These are phyloP conservation scores for Brachyopa scutellaris DNA, from an alignment of 2,888 invertebrate species.

Conservation along the genomic window DNA sequence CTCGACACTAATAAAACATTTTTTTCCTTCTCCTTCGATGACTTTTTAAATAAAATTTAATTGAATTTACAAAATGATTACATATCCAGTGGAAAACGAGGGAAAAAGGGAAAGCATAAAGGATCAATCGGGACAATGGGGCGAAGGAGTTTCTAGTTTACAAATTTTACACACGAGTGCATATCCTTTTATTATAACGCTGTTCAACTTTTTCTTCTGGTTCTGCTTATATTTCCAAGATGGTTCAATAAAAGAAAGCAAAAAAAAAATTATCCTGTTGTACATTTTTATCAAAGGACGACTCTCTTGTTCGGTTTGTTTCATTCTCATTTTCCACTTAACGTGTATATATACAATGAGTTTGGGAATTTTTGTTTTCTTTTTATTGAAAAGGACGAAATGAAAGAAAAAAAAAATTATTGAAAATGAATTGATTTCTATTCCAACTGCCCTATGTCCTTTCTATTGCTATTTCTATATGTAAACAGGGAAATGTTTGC, in stretches of 20 bases:
- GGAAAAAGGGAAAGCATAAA: slow-evolving; percentile 44
- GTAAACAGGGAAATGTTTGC: slow-evolving; percentile 61
- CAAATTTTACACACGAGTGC: slow-evolving; percentile 72
- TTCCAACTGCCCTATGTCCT: slow-evolving; percentile 44
- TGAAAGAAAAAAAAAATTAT: slow-evolving; percentile 55
- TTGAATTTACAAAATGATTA: slow-evolving; percentile 70
- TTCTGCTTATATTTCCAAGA: slow-evolving; percentile 32
- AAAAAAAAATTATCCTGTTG: slow-evolving; percentile 48
- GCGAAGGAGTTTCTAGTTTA: slow-evolving; percentile 72
- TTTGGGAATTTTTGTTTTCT: slow-evolving; percentile 7
- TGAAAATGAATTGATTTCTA: slow-evolving; percentile 70
- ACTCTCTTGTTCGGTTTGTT: slow-evolving; percentile 55
- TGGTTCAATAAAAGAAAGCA: slow-evolving; percentile 33
- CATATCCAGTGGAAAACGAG: not conserved
- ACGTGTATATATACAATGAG: slow-evolving; percentile 61
- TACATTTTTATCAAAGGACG: slow-evolving; percentile 62
- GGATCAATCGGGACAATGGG: slow-evolving; percentile 66
- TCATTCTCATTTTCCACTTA: slow-evolving; percentile 72
- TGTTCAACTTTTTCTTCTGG: slow-evolving; percentile 42
- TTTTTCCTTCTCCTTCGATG: slow-evolving; percentile 53
- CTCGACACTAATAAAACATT: slow-evolving; percentile 58
- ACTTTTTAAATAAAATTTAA: slow-evolving; percentile 72
- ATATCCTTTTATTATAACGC: slow-evolving; percentile 68
- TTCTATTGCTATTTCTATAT: slow-evolving; percentile 56
- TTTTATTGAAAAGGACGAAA: slow-evolving; percentile 25